Evolutionary conservation across 2,888 invertebrate species (phyloP).

Genomic region (Dicyrtomina minuta): DNA sequence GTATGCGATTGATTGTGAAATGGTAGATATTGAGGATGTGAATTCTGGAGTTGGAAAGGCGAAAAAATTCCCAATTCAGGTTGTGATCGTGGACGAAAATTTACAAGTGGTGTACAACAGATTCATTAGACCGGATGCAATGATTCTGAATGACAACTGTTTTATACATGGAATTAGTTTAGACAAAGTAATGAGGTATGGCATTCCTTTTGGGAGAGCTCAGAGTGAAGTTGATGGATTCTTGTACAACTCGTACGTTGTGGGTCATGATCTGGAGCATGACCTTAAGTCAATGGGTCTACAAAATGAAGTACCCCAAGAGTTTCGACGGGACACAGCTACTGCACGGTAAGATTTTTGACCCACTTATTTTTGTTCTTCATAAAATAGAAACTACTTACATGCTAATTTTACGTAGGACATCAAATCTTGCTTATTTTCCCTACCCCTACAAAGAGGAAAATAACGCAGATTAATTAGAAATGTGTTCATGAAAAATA

Average conservation of each 20-base stretch:
- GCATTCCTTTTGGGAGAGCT: constrained; percentile 26
- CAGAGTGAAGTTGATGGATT: constrained; percentile 23
- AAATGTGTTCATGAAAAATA: background rate
- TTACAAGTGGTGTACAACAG: constrained; percentile 16
- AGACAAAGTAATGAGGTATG: constrained; percentile 8
- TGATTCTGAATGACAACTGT: constrained; percentile 21
- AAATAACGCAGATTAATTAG: no score
- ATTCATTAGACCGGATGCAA: constrained; percentile 7
- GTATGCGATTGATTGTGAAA: constrained; percentile 27
- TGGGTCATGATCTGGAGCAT: constrained; percentile 31
- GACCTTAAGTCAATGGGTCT: constrained; percentile 24
- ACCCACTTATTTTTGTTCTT: background rate
- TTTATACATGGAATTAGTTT: constrained; percentile 28
- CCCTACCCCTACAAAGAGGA: no score
- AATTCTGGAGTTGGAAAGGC: constrained; percentile 1
- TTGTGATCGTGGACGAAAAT: constrained; percentile 30
- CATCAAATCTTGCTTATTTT: no score
- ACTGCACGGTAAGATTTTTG: constrained; percentile 20
- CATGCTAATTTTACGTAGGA: no score
- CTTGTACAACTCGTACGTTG: constrained; percentile 10
- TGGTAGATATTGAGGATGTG: constrained; percentile 22
- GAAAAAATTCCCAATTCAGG: constrained; percentile 29
- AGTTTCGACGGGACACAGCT: constrained; percentile 23
- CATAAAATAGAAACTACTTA: no score
- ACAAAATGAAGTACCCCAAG: constrained; percentile 1